Percentiles rank a stretch among this genome's conserved stretches.
These are phyloP conservation scores for Zaprionus taronus DNA, from an alignment of 1,140 invertebrate species.

Conservation along the genomic window DNA sequence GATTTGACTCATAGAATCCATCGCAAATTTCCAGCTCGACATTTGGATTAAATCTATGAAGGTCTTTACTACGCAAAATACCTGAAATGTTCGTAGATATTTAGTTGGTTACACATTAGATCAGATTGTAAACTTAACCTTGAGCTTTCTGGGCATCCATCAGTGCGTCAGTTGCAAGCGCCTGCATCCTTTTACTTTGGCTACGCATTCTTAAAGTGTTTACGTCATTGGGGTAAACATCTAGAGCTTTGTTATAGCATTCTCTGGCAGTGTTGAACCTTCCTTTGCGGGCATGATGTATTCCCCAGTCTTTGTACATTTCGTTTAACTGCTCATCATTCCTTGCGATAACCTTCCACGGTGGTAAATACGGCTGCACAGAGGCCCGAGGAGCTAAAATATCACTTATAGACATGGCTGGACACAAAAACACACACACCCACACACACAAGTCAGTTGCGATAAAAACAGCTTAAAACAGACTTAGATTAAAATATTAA, in stretches of 20 bases:
- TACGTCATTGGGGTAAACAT: constrained; percentile 22
- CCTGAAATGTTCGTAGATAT: constrained; percentile 13
- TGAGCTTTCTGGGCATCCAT: constrained; percentile 52
- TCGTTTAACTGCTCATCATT: constrained; percentile 31
- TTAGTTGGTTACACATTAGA: not conserved
- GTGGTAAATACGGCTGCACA: constrained; percentile 29
- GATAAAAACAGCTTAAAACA: constrained; percentile 30
- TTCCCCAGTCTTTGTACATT: constrained; percentile 66
- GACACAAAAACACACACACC: not conserved
- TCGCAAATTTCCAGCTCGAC: constrained; percentile 56
- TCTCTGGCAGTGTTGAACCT: constrained; percentile 21
- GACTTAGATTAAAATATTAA: constrained; percentile 15
- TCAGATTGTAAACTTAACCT: constrained; percentile 27
- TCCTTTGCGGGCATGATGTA: constrained; percentile 35
- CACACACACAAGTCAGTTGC: not conserved
- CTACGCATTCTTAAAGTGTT: constrained; percentile 49
- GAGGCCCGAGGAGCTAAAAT: not conserved
- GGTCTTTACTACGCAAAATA: not conserved
- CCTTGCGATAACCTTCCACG: constrained; percentile 64
- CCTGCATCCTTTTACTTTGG: constrained; percentile 43
- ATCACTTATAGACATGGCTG: not conserved
- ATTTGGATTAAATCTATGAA: not conserved
- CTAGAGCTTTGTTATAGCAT: constrained; percentile 54
- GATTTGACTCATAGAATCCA: constrained; percentile 65
- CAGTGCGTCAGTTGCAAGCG: constrained; percentile 47